Evolutionary conservation across 2,888 invertebrate species (phyloP).

Genomic region (Lithophane socia): DNA sequence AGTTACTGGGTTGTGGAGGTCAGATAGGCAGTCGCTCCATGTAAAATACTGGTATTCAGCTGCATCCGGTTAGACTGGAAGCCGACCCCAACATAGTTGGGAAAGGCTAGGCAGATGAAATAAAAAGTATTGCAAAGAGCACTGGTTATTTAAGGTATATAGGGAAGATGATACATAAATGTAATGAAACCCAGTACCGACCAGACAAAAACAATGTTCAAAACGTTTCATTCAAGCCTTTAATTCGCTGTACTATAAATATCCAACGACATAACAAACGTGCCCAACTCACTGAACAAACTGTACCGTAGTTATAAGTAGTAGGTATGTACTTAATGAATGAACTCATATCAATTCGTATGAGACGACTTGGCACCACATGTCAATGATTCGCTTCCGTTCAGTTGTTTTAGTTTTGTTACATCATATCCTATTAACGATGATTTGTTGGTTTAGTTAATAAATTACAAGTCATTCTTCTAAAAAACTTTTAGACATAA

Average conservation of each 20-base stretch:
- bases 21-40: too few relatives aligned
- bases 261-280: conserved; percentile 28
- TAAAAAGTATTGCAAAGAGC: too few relatives aligned
- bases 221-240: conserved; percentile 37
- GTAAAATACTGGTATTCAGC: too few relatives aligned
- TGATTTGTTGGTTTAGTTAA: conserved; percentile 45
- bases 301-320: conserved; percentile 66
- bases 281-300: conserved; percentile 38
- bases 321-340: conserved; percentile 72
- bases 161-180: neutral
- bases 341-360: conserved; percentile 84
- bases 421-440: conserved; percentile 55
- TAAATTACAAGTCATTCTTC: conserved; percentile 14
- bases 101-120: too few relatives aligned
- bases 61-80: too few relatives aligned
- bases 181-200: neutral
- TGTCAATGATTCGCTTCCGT: conserved; percentile 72
- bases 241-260: conserved; percentile 52
- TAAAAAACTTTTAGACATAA: too few relatives aligned
- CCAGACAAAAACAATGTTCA: conserved; percentile 16
- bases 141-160: too few relatives aligned
- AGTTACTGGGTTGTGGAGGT: too few relatives aligned
- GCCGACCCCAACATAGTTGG: too few relatives aligned
- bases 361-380: conserved; percentile 79
- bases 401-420: conserved; percentile 60